Evolutionary conservation across 2,113 vertebrate genomes (phyloP), one percentile per base, ranked within the genome.

Genomic region (Grammomys surdaster): DNA sequence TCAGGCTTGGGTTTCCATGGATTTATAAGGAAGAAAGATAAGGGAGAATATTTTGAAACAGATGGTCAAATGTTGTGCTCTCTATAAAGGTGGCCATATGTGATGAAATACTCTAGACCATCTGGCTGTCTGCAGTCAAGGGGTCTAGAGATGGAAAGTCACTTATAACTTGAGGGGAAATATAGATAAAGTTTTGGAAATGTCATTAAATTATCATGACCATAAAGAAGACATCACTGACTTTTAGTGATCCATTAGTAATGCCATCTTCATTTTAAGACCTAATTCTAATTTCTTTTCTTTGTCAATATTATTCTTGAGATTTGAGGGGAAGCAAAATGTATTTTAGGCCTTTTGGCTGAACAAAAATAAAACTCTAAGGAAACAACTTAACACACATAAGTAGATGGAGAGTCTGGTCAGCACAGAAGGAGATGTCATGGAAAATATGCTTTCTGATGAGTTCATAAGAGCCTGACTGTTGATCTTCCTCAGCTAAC

Each of bases 271-370:
- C 56, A 73, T 90, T 91, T 94, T 56, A 33, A 33, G 73, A 82
- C 36, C 46, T 69, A 88, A 31, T 89, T 96, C 81, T 46, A 77
- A 36, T 20, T 96, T 86, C 10, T 56, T 95, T 92, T 92, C 89
- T 3, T 12, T 58, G 76, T 93, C 33, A 94, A 3, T 91, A 73
- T 76, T 81, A 65, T 90, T 84, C 46, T 72, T 81, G 48, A 89
- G 67, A 82, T 77, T 70, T 89, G 9, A 24, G n/a, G 9, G 9
- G 13, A 89, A 54, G 31, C 70, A 86, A 96, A 43, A 90, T 90
- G 43, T 60, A 19, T 58, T 88, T 94, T 86, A 92, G 14, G 33
- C 3, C 14, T 73, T 92, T 88, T 94, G 54, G 13, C 43, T 60
- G 89, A 92, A 9, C 16, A 89, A 93, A 75, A 43, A 54, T 24